These are phyloP conservation scores for Podarcis raffonei DNA, from an alignment of 2,113 vertebrate species.

Conservation along the genomic window DNA sequence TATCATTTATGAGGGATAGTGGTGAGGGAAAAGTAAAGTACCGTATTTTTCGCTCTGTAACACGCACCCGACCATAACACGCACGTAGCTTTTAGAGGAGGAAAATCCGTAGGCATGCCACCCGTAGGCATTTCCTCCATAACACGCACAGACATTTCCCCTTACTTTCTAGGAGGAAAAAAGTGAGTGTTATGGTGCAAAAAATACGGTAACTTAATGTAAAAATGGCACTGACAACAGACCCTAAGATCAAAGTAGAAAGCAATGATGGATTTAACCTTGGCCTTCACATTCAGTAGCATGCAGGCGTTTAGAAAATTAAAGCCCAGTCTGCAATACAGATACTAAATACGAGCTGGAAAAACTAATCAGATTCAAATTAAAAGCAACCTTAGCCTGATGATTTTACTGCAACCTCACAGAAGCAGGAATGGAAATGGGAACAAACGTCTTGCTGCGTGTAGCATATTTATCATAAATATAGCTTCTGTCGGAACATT, in stretches of 20 bases:
- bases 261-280: not conserved
- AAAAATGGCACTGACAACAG: not conserved
- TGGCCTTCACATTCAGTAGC: not conserved
- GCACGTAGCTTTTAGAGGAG: too few relatives aligned
- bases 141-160: too few relatives aligned
- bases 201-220: not conserved
- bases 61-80: too few relatives aligned
- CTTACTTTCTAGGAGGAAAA: too few relatives aligned
- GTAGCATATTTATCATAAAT: not conserved
- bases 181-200: too few relatives aligned
- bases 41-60: too few relatives aligned
- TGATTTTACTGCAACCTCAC: not conserved
- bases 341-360: not conserved
- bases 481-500: conserved; percentile 3
- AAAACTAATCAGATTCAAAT: not conserved
- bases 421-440: not conserved
- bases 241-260: not conserved
- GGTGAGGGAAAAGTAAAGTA: not conserved
- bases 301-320: not conserved
- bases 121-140: too few relatives aligned
- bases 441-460: not conserved
- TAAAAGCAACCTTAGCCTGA: not conserved
- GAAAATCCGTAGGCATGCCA: too few relatives aligned
- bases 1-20: accelerated
- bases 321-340: not conserved